Evolutionary conservation across 37 sponge, comb jelly and placozoan genomes (phyloP), one percentile per base, ranked within the genome.

Genomic region (Axinella damicornis): DNA sequence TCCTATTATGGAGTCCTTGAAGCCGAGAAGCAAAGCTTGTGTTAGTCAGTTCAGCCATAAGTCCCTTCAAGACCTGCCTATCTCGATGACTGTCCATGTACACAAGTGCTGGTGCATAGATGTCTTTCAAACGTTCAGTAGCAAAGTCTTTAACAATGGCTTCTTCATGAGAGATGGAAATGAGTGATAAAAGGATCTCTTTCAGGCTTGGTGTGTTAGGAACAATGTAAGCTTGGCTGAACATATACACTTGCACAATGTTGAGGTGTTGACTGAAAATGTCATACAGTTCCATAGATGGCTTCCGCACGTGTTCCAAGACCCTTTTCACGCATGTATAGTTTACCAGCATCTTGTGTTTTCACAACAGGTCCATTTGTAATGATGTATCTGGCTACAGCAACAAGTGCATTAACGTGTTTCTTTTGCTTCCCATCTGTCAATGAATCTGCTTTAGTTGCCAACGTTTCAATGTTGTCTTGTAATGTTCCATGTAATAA

Each of bases 231-330:
- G 73, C 73, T 14, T 14, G 2, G 5, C 28, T 16, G 24, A 72
- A 72, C 21, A 72, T 40, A 46, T 72, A 72, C 22, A 72, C 37
- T 27, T 72, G 73, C 5, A 14, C 38, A 1, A 72, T 4, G 40
- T 72, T 72, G 27, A 72, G 73, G 27, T 72, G 53, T 5, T 46
- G 9, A 40, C 73, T 19, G n/a, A 72, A 72, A 2, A 40, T 16
- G 38, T 72, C 24, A n/a, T 72, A 72, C 5, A 72, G 15, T 40
- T 72, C 73, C 53, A 72, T 46, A n/a, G n/a, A n/a, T 72, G 73
- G 4, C 4, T 46, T 21, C 15, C 53, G 33, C 1, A 39, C 24
- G n/a, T 72, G n/a, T 40, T 19, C 2, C 37, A 21, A 72, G 22
- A 5, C 53, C 46, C 53, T 72, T 72, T 40, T 72, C 53, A 2